A percentile compares a stretch with the other conserved stretches of the same genome.
Evolutionary conservation across 1,140 invertebrate species (phyloP).

Genomic region (Penaeus vannamei): DNA sequence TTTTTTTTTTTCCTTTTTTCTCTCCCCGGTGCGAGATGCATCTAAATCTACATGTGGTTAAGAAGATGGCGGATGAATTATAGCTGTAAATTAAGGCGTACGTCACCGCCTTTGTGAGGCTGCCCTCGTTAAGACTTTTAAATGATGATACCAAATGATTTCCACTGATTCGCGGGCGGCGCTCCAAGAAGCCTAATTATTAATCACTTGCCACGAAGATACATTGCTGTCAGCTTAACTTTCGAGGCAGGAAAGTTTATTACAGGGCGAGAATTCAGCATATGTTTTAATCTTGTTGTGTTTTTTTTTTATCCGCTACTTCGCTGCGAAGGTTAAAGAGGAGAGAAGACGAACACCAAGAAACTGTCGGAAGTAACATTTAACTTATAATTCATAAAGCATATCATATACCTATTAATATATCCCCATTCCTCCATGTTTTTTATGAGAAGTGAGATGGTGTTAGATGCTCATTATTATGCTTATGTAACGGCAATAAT

Average conservation of each 20-base stretch:
- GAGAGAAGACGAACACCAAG: no score
- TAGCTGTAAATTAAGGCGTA: constrained; percentile 46
- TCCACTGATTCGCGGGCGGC: constrained; percentile 17
- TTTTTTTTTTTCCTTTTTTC: background rate
- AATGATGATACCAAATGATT: constrained; percentile 35
- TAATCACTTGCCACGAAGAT: constrained; percentile 21
- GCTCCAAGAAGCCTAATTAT: constrained; percentile 19
- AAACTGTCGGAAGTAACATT: no score
- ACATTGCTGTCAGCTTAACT: constrained; percentile 6
- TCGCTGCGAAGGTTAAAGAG: no score
- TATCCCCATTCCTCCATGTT: no score
- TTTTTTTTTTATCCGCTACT: no score
- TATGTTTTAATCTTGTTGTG: constrained; percentile 36
- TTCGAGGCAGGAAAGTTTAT: background rate
- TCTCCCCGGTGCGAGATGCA: constrained; percentile 10
- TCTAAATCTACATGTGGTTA: constrained; percentile 60
- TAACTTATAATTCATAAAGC: no score
- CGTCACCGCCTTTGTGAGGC: constrained; percentile 39
- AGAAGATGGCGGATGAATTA: constrained; percentile 42
- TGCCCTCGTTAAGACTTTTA: background rate
- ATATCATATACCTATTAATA: no score
- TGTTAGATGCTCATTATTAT: no score
- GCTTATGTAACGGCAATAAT: no score
- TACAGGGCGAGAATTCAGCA: background rate
- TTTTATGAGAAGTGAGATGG: no score